phyloP scores from a whole-genome alignment of 2,888 invertebrate species.

The Xanthorhoe designata region DNA sequence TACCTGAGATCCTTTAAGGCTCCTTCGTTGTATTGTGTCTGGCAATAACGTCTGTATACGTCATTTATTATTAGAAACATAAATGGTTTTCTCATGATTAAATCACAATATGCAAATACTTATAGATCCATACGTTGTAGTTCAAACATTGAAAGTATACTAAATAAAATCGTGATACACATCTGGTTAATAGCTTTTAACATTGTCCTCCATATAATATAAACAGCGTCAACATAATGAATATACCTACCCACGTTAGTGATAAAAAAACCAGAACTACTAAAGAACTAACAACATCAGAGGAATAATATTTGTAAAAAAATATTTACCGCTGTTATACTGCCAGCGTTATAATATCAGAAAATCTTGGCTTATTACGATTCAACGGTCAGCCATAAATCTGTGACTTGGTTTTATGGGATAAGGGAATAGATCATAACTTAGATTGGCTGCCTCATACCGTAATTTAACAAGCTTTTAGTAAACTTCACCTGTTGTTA shows the following conservation, averaged over 20 bases:
- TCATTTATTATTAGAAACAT: constrained; percentile 20
- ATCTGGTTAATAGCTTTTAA: too few relatives aligned
- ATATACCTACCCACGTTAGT: neutral
- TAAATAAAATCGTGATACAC: too few relatives aligned
- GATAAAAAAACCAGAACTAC: neutral
- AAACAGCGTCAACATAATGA: neutral
- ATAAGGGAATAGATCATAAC: constrained; percentile 66
- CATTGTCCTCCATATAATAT: too few relatives aligned
- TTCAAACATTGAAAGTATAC: neutral
- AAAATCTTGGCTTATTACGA: constrained; percentile 46
- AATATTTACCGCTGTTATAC: constrained; percentile 3
- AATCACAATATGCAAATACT: neutral
- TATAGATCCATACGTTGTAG: neutral
- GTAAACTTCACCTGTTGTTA: neutral
- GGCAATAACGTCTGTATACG: constrained; percentile 35
- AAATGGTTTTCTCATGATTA: constrained; percentile 4
- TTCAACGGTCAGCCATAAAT: constrained; percentile 60
- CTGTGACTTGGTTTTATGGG: constrained; percentile 60
- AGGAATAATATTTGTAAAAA: neutral
- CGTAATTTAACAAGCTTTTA: constrained; percentile 41
- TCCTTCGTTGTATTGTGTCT: constrained; percentile 41
- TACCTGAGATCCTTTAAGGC: constrained; percentile 64
- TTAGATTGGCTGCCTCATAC: constrained; percentile 63
- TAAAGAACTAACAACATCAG: neutral
- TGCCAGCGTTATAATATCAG: neutral